These are phyloP conservation scores for Dicentrarchus labrax DNA, from an alignment of 2,113 vertebrate genomes.

Conservation along the genomic window DNA sequence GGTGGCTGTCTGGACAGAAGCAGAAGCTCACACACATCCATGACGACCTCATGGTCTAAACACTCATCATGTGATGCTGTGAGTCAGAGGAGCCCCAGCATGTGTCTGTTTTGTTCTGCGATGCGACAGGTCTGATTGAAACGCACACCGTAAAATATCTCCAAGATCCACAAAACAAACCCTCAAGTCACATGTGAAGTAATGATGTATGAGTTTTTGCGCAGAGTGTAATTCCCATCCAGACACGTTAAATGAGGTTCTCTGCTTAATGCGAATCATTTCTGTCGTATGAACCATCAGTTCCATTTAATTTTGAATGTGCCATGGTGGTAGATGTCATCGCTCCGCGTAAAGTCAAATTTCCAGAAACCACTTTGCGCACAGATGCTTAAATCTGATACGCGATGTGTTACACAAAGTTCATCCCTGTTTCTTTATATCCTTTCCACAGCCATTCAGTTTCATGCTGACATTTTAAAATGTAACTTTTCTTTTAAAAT, in stretches of 20 bases:
- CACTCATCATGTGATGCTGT: not conserved
- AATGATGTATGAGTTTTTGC: not conserved
- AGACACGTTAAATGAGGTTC: not conserved
- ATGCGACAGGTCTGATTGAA: conserved; percentile 17
- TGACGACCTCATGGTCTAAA: not conserved
- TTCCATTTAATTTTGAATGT: not conserved
- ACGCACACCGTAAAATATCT: not conserved
- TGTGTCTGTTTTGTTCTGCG: conserved; percentile 2
- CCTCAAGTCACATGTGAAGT: not conserved
- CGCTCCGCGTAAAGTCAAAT: not conserved
- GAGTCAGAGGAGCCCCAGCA: not conserved
- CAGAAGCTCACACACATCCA: conserved; percentile 4
- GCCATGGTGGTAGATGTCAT: not conserved
- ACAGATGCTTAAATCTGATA: conserved; percentile 5
- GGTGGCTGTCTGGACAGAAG: conserved; percentile 10
- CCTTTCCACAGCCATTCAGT: not conserved
- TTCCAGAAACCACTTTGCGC: conserved; percentile 5
- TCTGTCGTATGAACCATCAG: not conserved
- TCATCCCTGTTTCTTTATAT: not conserved
- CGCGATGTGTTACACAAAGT: not conserved
- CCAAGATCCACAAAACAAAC: conserved; percentile 7
- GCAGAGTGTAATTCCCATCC: not conserved
- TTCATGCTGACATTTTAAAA: not conserved
- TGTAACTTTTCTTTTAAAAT: not conserved
- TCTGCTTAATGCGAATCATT: not conserved